Evolutionary conservation across 2,113 vertebrate genomes (phyloP).

Genomic region (Mixornis gularis): DNA sequence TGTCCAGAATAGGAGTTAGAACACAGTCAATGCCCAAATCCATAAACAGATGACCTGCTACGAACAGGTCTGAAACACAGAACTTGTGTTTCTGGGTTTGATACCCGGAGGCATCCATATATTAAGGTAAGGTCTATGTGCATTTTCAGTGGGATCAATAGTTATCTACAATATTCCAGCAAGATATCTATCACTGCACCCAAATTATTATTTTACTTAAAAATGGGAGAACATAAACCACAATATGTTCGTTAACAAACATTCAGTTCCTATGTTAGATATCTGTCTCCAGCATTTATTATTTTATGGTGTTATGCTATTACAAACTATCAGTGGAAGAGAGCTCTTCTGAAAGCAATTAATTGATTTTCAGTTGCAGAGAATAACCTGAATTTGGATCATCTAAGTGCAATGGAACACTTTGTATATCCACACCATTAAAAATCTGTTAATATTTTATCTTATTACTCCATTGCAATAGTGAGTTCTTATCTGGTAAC

Average conservation of each 20-base stretch:
- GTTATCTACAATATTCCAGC: not conserved
- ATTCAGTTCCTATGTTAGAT: not conserved
- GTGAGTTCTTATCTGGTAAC: not conserved
- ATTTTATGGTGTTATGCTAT: not conserved
- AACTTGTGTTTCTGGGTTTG: not conserved
- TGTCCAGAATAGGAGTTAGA: not conserved
- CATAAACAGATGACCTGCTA: not conserved
- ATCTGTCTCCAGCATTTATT: not conserved
- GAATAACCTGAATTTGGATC: not conserved
- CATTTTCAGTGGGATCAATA: not conserved
- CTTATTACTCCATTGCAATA: not conserved
- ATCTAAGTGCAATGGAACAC: not conserved
- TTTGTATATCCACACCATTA: not conserved
- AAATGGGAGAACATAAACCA: not conserved
- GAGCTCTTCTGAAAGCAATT: not conserved
- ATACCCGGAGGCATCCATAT: not conserved
- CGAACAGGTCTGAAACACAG: not conserved
- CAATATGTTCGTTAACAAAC: not conserved
- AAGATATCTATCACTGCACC: not conserved
- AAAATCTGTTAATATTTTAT: constrained; percentile 21
- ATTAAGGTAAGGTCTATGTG: not conserved
- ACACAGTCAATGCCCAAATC: not conserved
- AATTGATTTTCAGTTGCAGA: not conserved
- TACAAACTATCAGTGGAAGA: not conserved
- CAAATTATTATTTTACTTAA: not conserved